Conservation (phyloP, 2,113 vertebrate genomes). For the Hypanus sabinus region DNA sequence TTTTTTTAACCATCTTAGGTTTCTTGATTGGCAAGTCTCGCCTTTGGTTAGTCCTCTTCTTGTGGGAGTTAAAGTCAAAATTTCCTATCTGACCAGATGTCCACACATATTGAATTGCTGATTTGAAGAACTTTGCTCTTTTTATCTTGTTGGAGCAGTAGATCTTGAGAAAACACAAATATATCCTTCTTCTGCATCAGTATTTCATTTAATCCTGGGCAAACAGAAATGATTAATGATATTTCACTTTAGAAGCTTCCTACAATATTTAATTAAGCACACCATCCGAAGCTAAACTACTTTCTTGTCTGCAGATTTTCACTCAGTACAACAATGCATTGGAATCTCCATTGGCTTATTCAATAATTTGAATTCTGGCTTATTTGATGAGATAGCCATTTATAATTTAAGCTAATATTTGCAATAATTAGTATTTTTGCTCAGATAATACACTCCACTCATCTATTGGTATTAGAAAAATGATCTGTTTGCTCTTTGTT, state of each 20-base stretch:
- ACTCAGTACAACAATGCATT: not conserved
- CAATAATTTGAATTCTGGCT: not conserved
- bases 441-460: not conserved
- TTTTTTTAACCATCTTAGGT: not conserved
- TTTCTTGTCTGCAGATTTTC: not conserved
- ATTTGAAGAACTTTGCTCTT: not conserved
- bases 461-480: not conserved
- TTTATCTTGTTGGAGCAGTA: not conserved
- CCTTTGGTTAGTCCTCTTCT: not conserved
- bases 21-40: not conserved
- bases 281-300: not conserved
- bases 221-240: slow-evolving; percentile 33
- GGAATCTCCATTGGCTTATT: not conserved
- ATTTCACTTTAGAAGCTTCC: slow-evolving; percentile 14
- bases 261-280: slow-evolving; percentile 14
- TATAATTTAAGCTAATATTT: not conserved
- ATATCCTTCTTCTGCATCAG: not conserved
- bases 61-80: not conserved
- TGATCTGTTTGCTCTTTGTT: not conserved
- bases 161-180: slow-evolving; percentile 1
- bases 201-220: not conserved
- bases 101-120: not conserved
- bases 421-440: not conserved
- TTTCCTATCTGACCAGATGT: not conserved
- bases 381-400: not conserved